Percentiles rank a stretch among this genome's conserved stretches.
Conservation (phyloP, 2,888 invertebrate genomes). For the Morpho deidamia region DNA sequence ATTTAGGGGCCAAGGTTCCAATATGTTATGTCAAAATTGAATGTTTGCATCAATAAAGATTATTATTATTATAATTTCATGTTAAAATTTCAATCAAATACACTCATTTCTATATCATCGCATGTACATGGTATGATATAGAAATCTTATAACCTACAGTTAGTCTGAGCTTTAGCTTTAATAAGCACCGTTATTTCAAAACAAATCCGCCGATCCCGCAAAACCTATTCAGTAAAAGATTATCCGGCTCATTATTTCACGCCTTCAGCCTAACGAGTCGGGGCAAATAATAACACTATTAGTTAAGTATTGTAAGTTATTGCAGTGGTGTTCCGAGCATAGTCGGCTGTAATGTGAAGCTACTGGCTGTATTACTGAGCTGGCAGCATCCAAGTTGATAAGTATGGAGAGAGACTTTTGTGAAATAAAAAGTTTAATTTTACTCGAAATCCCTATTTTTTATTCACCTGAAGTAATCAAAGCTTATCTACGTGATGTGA, state of each 20-base stretch:
- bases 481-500: too few relatives aligned
- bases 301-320: constrained; percentile 42
- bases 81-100: too few relatives aligned
- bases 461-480: too few relatives aligned
- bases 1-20: too few relatives aligned
- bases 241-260: constrained; percentile 19
- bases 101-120: too few relatives aligned
- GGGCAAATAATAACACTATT: constrained; percentile 36
- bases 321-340: constrained; percentile 37
- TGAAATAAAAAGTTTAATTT: not conserved
- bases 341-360: constrained; percentile 45
- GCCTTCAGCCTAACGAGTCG: constrained; percentile 17
- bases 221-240: constrained; percentile 7
- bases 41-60: too few relatives aligned
- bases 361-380: constrained; percentile 43
- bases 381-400: constrained; percentile 21
- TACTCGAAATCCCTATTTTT: too few relatives aligned
- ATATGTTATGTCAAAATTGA: too few relatives aligned
- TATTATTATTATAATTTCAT: too few relatives aligned
- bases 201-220: not conserved
- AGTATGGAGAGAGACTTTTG: constrained; percentile 22
- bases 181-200: not conserved
- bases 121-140: too few relatives aligned
- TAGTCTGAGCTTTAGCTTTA: not conserved
- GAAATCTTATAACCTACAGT: too few relatives aligned